phyloP scores from a whole-genome alignment of 2,113 vertebrate species.

The Pygoscelis antarcticus region DNA sequence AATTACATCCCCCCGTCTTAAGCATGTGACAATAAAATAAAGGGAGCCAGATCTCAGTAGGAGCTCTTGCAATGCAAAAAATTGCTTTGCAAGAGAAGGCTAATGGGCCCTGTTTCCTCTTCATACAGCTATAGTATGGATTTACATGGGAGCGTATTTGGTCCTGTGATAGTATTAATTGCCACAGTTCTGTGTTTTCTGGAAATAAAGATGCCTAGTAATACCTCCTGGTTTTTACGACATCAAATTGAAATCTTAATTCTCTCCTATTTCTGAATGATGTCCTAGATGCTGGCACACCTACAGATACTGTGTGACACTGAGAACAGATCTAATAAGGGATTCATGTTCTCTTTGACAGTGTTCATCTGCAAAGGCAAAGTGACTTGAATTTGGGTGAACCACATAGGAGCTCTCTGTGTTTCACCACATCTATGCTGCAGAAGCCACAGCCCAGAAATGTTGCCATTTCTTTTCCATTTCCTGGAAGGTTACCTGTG shows the following conservation, averaged over 20 bases:
- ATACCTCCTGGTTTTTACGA: background rate
- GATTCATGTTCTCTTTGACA: background rate
- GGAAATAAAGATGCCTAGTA: background rate
- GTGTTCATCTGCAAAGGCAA: background rate
- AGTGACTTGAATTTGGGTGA: background rate
- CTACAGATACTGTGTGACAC: background rate
- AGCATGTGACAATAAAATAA: background rate
- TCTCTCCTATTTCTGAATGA: background rate
- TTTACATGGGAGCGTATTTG: background rate
- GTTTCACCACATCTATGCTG: background rate
- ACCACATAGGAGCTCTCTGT: background rate
- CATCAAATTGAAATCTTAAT: background rate
- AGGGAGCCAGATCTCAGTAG: background rate
- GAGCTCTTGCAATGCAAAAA: background rate
- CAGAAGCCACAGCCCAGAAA: background rate
- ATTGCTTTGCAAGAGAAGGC: background rate
- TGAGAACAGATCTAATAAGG: background rate
- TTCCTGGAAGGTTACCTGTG: background rate
- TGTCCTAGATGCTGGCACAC: background rate
- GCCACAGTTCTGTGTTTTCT: background rate
- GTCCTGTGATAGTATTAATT: background rate
- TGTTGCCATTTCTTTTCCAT: background rate
- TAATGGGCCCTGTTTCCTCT: background rate
- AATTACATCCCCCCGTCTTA: background rate
- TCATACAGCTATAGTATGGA: rapidly evolving